Conservation (phyloP, 2,888 invertebrate genomes). For the Magallana nippona region DNA sequence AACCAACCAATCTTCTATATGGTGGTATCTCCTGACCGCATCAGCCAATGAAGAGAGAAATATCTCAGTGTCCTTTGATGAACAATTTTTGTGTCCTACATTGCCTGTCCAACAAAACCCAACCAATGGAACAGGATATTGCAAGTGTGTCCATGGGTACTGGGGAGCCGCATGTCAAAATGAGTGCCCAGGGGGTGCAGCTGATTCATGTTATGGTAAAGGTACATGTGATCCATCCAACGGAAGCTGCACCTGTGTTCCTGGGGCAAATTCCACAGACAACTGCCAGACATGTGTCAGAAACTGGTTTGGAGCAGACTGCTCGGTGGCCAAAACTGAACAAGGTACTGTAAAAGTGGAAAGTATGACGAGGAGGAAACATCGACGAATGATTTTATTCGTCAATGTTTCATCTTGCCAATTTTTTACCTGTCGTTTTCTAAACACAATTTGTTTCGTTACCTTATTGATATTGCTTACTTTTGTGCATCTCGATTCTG, state of each 20-base stretch:
- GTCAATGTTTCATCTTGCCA: too few species aligned
- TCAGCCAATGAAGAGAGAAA: slow-evolving; percentile 19
- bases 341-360: not conserved
- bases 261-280: slow-evolving; percentile 48
- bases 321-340: slow-evolving; percentile 54
- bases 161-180: slow-evolving; percentile 60
- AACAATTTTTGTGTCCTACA: not conserved
- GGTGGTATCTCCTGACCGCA: slow-evolving; percentile 9
- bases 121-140: slow-evolving; percentile 50
- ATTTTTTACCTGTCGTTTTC: too few species aligned
- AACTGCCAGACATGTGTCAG: slow-evolving; percentile 59
- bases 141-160: slow-evolving; percentile 64
- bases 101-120: not conserved
- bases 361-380: too few species aligned
- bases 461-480: too few species aligned
- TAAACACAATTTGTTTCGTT: too few species aligned
- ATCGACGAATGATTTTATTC: too few species aligned
- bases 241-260: slow-evolving; percentile 63
- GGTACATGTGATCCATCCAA: slow-evolving; percentile 59
- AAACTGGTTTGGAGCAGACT: slow-evolving; percentile 65
- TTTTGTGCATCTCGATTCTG: too few species aligned
- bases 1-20: not conserved
- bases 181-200: slow-evolving; percentile 63
- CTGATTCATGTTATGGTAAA: slow-evolving; percentile 63
- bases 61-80: not conserved